Base-by-base conservation (phyloP, 2,888 invertebrate genomes). In the Dicycla oo region DNA sequence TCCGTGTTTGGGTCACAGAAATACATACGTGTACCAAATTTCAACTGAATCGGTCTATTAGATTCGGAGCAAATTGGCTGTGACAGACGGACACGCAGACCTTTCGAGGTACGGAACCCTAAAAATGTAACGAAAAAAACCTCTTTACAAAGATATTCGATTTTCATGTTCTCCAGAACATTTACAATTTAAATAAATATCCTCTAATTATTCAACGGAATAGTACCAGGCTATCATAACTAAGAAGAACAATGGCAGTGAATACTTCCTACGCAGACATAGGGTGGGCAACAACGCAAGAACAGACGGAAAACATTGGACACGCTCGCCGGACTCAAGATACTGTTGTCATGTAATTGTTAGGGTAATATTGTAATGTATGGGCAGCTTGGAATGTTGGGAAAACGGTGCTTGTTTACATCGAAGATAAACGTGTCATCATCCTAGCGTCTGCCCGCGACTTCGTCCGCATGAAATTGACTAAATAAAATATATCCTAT, bases 241-340 rank as follows among this genome's bases (percentile, higher is more conserved):
- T 77, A 68, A 49, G 38, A 75, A 62, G 53, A 84, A 90, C 90
- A 91, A 90, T 86, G 81, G 88, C 70, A 86, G 82, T 86, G 85
- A 78, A 83, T 80, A 81, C 86, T 91, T 92, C 91, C 92, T 89
- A 75, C 66, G 73, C 84, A 90, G 91, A 91, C 92, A 92, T 92
- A 92, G 91, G 93, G 91, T 88, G 85, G 87, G 77, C 85, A 82
- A 89, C 91, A 90, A 89, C 82, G 87, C 84, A 79, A 81, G 82
- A 92, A 86, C 94, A 94, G 91, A 94, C 93, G 94, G 94, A 92
- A 94, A 90, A 81, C 93, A 92, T 94, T 93, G 94, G 93, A 91
- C 91, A 92, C 92, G 90, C 88, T 87, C 83, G 86, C 89, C 88
- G 93, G 68, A 67, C 77, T 57, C 80, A 80, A 83, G 85, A 85